These are phyloP conservation scores for Phaetusa simplex DNA, from an alignment of 2,113 vertebrate genomes.

Conservation along the genomic window DNA sequence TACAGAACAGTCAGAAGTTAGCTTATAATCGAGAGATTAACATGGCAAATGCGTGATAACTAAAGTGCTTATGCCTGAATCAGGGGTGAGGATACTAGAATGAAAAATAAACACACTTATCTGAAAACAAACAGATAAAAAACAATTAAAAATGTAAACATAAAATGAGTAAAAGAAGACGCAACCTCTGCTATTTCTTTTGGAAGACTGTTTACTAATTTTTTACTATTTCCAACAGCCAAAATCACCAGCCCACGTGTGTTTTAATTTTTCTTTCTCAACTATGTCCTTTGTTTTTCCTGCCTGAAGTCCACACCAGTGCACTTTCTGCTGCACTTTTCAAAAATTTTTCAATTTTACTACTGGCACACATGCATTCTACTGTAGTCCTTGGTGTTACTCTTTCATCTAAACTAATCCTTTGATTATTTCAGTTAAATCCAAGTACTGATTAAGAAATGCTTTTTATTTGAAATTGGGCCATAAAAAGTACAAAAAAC, in stretches of 20 bases:
- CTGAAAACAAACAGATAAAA: neutral
- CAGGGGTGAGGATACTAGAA: neutral
- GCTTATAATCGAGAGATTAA: neutral
- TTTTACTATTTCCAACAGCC: neutral
- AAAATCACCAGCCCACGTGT: fast-evolving
- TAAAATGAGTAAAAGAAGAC: neutral
- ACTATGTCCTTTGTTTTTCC: neutral
- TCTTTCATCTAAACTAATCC: neutral
- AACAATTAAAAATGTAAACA: neutral
- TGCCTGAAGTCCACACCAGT: neutral
- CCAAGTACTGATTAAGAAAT: neutral
- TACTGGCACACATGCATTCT: neutral
- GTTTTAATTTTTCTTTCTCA: neutral
- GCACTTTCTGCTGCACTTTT: neutral
- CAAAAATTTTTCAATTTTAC: neutral
- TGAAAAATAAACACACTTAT: neutral
- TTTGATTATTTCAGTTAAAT: neutral
- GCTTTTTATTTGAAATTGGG: neutral
- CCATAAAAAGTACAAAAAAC: neutral
- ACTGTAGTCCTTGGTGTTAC: neutral
- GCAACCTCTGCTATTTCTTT: neutral
- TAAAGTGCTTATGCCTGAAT: neutral
- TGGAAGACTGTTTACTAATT: neutral
- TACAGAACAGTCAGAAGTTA: neutral
- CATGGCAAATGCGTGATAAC: neutral